A percentile compares a stretch with the other conserved stretches of the same genome.
phyloP scores from a whole-genome alignment of 2,888 invertebrate genomes.

The Hypomecis atomaria region DNA sequence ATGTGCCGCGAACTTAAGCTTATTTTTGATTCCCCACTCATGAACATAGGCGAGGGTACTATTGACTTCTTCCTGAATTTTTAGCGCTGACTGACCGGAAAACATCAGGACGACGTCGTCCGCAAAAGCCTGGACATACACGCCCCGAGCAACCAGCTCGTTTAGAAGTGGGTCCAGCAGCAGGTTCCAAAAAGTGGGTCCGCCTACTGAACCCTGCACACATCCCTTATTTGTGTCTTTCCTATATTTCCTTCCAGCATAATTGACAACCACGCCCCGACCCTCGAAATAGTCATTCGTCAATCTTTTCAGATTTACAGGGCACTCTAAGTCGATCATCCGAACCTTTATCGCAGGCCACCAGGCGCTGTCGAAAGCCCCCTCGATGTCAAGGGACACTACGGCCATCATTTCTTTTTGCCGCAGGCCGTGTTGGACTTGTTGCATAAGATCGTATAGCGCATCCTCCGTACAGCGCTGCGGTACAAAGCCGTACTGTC shows the following conservation, averaged over 20 bases:
- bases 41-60: background rate
- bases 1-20: no score
- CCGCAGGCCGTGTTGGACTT: background rate
- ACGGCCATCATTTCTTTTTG: background rate
- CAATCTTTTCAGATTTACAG: background rate
- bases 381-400: slow-evolving; percentile 11
- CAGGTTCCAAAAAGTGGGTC: no score
- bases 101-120: no score
- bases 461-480: no score
- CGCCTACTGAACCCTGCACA: background rate
- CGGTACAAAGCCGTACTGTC: no score
- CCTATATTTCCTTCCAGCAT: slow-evolving; percentile 1
- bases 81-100: background rate
- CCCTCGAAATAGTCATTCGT: slow-evolving; percentile 4
- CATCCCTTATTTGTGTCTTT: background rate
- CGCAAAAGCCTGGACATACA: background rate
- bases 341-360: slow-evolving; percentile 11
- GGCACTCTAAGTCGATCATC: slow-evolving; percentile 1
- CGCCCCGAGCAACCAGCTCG: background rate
- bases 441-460: background rate
- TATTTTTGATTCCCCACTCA: background rate
- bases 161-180: slow-evolving; percentile 11
- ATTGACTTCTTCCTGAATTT: background rate
- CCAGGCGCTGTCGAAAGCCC: slow-evolving; percentile 20
- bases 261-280: background rate